These are phyloP conservation scores for Helicolenus hilgendorfi DNA, from an alignment of 2,797 vertebrate species.

Conservation along the genomic window DNA sequence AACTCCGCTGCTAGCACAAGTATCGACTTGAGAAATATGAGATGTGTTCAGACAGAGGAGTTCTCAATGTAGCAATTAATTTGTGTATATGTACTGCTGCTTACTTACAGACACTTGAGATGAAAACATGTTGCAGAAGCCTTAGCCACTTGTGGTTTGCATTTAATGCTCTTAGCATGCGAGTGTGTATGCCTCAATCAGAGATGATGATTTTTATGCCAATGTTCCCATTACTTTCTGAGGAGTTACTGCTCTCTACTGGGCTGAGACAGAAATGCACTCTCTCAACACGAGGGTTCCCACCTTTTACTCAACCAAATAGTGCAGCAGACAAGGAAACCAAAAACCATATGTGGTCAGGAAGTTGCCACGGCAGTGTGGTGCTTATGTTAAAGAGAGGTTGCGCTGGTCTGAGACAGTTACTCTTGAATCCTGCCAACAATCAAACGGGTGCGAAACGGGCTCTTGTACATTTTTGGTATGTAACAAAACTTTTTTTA, in stretches of 20 bases:
- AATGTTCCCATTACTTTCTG: constrained; percentile 27
- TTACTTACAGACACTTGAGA: constrained; percentile 49
- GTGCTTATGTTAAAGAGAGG: background rate
- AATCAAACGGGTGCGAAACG: constrained; percentile 42
- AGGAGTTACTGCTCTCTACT: constrained; percentile 71
- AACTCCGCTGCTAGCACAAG: constrained; percentile 32
- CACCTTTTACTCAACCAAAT: constrained; percentile 20
- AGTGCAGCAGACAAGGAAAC: background rate
- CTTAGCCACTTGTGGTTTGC: constrained; percentile 67
- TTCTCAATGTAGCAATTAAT: constrained; percentile 15
- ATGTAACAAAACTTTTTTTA: constrained; percentile 47
- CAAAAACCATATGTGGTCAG: background rate
- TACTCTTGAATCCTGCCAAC: constrained; percentile 63
- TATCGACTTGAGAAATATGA: constrained; percentile 1
- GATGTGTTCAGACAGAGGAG: constrained; percentile 24
- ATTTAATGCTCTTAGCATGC: constrained; percentile 75
- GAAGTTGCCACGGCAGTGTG: background rate
- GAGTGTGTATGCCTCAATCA: constrained; percentile 65
- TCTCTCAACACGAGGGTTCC: constrained; percentile 8
- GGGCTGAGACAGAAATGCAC: constrained; percentile 66
- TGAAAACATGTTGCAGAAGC: constrained; percentile 53
- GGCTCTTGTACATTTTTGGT: constrained; percentile 56
- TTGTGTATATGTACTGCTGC: constrained; percentile 54
- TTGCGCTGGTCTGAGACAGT: constrained; percentile 27
- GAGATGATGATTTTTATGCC: constrained; percentile 48